Conservation (phyloP, 2,888 invertebrate species). For the Tetrapedia diversipes region DNA sequence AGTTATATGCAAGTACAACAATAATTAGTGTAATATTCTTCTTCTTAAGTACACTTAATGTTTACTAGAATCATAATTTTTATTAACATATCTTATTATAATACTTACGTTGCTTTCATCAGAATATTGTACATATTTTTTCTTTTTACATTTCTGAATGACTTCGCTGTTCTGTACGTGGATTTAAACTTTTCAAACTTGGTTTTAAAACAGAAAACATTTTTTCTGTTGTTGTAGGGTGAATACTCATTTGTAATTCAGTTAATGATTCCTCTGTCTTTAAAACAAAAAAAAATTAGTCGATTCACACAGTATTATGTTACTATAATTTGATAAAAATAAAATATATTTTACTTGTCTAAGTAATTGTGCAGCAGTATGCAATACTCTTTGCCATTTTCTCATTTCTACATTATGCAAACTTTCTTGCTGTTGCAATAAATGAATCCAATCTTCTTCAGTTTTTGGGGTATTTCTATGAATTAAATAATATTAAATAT, state of each 20-base stretch:
- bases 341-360: slow-evolving; percentile 86
- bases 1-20: slow-evolving; percentile 50
- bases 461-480: slow-evolving; percentile 88
- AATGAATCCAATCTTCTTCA: slow-evolving; percentile 91
- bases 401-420: slow-evolving; percentile 92
- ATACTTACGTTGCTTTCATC: slow-evolving; percentile 37
- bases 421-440: slow-evolving; percentile 91
- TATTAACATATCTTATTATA: slow-evolving; percentile 8
- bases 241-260: slow-evolving; percentile 88
- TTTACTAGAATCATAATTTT: slow-evolving; percentile 24
- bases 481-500: slow-evolving; percentile 44
- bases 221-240: slow-evolving; percentile 84
- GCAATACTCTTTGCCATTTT: slow-evolving; percentile 91
- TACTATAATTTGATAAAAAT: slow-evolving; percentile 8
- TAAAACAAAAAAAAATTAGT: slow-evolving; percentile 73
- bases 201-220: slow-evolving; percentile 84
- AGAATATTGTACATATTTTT: slow-evolving; percentile 24
- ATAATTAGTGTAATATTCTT: slow-evolving; percentile 37
- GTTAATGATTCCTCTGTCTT: slow-evolving; percentile 92
- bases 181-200: slow-evolving; percentile 74
- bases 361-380: slow-evolving; percentile 88
- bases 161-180: slow-evolving; percentile 67
- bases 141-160: slow-evolving; percentile 56
- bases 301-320: not conserved
- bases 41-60: slow-evolving; percentile 32